phyloP scores from a whole-genome alignment of 2,113 vertebrate species.

The Strix aluco region DNA sequence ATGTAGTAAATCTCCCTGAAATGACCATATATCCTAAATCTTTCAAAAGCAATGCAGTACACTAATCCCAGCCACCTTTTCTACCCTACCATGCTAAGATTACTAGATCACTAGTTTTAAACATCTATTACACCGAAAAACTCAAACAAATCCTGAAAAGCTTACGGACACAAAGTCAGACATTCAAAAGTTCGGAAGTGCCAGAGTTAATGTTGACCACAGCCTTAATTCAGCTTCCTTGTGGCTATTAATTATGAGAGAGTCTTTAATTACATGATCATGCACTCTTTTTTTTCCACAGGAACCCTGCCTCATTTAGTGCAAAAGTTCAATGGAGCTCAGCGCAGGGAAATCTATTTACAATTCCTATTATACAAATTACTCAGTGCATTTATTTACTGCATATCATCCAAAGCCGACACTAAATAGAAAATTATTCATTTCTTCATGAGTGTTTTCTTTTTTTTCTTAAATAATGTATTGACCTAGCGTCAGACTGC shows the following conservation, averaged over 20 bases:
- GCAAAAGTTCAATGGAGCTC: not conserved
- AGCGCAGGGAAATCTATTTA: not conserved
- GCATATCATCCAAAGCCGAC: not conserved
- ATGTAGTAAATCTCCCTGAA: not conserved
- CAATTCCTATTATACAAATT: slow-evolving; percentile 12
- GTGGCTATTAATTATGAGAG: not conserved
- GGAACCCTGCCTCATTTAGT: not conserved
- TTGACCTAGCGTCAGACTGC: not conserved
- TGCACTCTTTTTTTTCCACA: not conserved
- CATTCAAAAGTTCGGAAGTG: not conserved
- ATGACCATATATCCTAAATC: not conserved
- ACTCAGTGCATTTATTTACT: slow-evolving; percentile 16
- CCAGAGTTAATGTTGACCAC: not conserved
- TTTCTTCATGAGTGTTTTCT: not conserved
- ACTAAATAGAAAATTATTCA: slow-evolving; percentile 21
- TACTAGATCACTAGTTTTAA: not conserved
- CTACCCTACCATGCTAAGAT: not conserved
- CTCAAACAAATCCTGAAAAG: not conserved
- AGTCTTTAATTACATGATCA: slow-evolving; percentile 3
- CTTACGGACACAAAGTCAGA: not conserved
- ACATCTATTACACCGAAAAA: not conserved
- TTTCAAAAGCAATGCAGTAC: not conserved
- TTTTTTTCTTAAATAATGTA: not conserved
- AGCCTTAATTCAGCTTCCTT: not conserved
- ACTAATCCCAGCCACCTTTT: not conserved